Conservation (phyloP, 2,888 invertebrate species). For the Hyposoter dolosus region DNA sequence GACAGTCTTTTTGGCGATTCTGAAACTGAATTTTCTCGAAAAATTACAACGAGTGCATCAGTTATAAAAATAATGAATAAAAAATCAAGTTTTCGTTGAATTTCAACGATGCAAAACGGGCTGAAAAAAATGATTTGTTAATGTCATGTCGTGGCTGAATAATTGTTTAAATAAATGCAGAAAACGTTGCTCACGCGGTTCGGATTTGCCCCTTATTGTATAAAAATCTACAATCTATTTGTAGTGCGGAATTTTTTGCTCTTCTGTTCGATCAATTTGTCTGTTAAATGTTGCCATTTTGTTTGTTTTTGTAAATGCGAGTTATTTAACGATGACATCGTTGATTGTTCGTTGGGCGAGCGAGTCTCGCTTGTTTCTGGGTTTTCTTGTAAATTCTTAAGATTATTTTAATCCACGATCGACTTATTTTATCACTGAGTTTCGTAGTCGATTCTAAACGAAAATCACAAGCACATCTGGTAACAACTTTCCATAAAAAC, state of each 20-base stretch:
- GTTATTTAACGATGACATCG: conserved; percentile 23
- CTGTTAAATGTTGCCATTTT: not conserved
- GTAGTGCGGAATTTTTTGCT: conserved; percentile 11
- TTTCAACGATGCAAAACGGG: too few species aligned
- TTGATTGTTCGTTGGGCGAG: conserved; percentile 27
- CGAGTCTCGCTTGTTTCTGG: conserved; percentile 1
- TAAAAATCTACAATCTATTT: conserved; percentile 46
- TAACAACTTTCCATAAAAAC: conserved; percentile 43
- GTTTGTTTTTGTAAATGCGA: conserved; percentile 29
- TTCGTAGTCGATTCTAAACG: conserved; percentile 16
- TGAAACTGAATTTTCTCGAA: not conserved
- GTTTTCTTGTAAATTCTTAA: not conserved
- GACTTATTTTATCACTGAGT: conserved; percentile 20
- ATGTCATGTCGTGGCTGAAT: conserved; percentile 34
- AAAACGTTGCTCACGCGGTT: conserved; percentile 38
- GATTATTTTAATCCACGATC: conserved; percentile 14
- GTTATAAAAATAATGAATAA: too few species aligned
- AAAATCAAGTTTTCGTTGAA: too few species aligned
- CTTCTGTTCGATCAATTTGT: conserved; percentile 23
- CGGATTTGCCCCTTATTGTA: conserved; percentile 43
- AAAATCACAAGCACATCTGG: conserved; percentile 47
- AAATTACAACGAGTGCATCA: too few species aligned
- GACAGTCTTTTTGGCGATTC: too few species aligned
- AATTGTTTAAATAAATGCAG: conserved; percentile 38
- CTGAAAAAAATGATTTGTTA: conserved; percentile 10